Evolutionary conservation across 1,140 invertebrate species (phyloP).

Genomic region (honey bee (Apis mellifera)): Amel_HAv3.1 CM009942.2:5476501-5477000

Average conservation of each 20-base stretch:
- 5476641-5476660: not conserved
- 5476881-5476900: not conserved
- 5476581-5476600: not conserved
- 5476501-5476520: too few species aligned
- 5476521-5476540: not conserved
- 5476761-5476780: not conserved
- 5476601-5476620: not conserved
- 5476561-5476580: slow-evolving; percentile 1
- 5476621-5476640: not conserved
- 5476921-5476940: too few species aligned
- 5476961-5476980: too few species aligned
- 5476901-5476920: too few species aligned
- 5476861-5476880: too few species aligned
- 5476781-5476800: slow-evolving; percentile 15
- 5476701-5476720: slow-evolving; percentile 17
- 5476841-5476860: too few species aligned
- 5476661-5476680: slow-evolving; percentile 29
- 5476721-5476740: not conserved
- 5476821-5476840: too few species aligned
- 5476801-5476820: not conserved
- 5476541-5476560: slow-evolving; percentile 8
- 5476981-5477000: too few species aligned
- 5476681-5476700: slow-evolving; percentile 9
- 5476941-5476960: too few species aligned
- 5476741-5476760: not conserved